phyloP scores from a whole-genome alignment of 2,888 invertebrate species.

The Odontocolon sp. region DNA sequence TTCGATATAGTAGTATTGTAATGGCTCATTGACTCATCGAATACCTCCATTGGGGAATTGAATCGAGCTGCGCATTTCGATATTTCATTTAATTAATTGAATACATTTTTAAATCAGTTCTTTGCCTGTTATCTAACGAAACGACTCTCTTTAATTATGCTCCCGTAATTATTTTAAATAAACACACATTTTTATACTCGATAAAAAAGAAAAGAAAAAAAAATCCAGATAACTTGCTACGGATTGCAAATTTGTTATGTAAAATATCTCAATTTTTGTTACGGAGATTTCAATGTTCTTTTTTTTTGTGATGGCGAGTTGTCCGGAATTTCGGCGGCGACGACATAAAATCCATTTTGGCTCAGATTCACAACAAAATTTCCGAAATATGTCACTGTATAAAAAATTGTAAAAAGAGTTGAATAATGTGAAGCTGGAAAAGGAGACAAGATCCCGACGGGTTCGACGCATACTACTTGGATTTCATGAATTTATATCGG shows the following conservation, averaged over 20 bases:
- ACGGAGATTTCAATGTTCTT: neutral
- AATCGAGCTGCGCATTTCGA: neutral
- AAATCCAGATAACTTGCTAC: slow-evolving; percentile 24
- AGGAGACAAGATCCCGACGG: slow-evolving; percentile 8
- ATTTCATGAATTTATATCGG: slow-evolving; percentile 61
- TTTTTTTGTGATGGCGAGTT: slow-evolving; percentile 2
- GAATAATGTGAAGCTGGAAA: too few species aligned
- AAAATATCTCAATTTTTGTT: neutral
- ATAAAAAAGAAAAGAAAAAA: neutral
- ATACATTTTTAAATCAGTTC: slow-evolving; percentile 1
- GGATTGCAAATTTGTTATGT: neutral
- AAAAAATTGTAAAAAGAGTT: too few species aligned
- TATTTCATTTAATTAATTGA: neutral
- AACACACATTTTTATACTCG: slow-evolving; percentile 3
- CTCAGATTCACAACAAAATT: too few species aligned
- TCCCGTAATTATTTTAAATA: neutral
- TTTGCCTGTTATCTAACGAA: neutral
- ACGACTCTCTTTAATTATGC: slow-evolving; percentile 46
- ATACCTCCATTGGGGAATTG: neutral
- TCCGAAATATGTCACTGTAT: too few species aligned
- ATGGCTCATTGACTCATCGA: neutral
- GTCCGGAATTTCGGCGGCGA: slow-evolving; percentile 6
- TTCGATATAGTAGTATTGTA: neutral
- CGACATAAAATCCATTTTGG: slow-evolving; percentile 22
- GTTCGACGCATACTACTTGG: slow-evolving; percentile 8